A percentile compares a stretch with the other conserved stretches of the same genome.
Conservation (phyloP, 2,888 invertebrate genomes). For the Brachyptera putata region DNA sequence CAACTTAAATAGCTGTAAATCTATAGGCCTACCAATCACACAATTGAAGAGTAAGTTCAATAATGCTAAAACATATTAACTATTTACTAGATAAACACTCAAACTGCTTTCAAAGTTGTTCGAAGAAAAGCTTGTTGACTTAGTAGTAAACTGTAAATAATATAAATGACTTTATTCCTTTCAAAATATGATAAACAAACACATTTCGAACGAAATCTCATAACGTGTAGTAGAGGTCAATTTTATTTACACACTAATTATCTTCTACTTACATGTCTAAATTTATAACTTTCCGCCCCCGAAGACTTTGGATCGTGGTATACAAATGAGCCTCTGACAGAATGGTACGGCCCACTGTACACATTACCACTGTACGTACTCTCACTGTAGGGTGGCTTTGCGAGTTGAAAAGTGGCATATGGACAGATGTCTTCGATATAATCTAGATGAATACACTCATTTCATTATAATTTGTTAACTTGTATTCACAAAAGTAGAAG, state of each 20-base stretch:
- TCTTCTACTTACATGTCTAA: constrained; percentile 57
- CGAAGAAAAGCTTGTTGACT: too few relatives aligned
- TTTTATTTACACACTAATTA: too few relatives aligned
- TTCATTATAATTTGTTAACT: too few relatives aligned
- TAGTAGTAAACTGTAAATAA: constrained; percentile 12
- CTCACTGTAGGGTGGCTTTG: constrained; percentile 77
- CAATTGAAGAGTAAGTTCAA: too few relatives aligned
- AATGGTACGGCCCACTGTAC: constrained; percentile 82
- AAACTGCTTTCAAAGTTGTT: too few relatives aligned
- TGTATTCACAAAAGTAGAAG: too few relatives aligned
- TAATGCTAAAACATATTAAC: too few relatives aligned
- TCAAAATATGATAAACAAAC: too few relatives aligned
- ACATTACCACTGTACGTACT: constrained; percentile 87
- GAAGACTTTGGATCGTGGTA: constrained; percentile 79
- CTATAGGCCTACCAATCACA: too few relatives aligned
- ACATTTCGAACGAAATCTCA: too few relatives aligned
- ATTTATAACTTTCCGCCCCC: constrained; percentile 66
- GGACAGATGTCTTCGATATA: constrained; percentile 92
- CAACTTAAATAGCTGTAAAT: too few relatives aligned
- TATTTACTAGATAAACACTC: too few relatives aligned
- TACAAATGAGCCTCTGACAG: constrained; percentile 80
- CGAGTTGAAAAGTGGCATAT: constrained; percentile 87
- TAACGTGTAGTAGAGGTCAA: background rate
- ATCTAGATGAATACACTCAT: constrained; percentile 59
- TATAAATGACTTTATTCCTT: background rate